Base-by-base conservation (phyloP, 1,140 invertebrate species). In the Sitodiplosis mosellana region DNA sequence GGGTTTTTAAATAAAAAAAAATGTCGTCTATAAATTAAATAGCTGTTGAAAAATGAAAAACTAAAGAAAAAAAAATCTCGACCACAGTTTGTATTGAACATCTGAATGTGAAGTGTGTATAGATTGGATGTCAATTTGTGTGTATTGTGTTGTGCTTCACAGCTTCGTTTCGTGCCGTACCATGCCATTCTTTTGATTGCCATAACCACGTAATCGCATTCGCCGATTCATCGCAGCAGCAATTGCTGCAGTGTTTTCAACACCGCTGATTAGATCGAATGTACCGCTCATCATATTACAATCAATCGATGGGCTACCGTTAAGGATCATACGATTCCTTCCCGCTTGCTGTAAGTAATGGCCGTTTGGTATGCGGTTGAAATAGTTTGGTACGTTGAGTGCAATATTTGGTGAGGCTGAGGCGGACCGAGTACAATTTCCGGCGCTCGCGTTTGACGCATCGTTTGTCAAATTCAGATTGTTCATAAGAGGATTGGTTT, bases 191-290 rank as follows among this genome's bases (percentile, higher is more conserved):
- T 37, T 36, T 4, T 21, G 8, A 21, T 14, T 21, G 8, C 46
- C 46, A 47, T 37, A 37, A n/a, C 8, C n/a, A 10, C 36, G 18
- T 4, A 47, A n/a, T 36, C 46, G 33, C 11, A 12, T 37, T 37
- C 15, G 36, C 6, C 46, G n/a, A 38, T 37, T 47, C 8, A 33
- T 11, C 4, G 14, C 10, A 18, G 11, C 34, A 4, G 10, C 14
- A 20, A 17, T 20, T 11, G 6, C 19, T 33, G 21, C 18, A 6
- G 11, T 27, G 10, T 10, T 46, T 19, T 46, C 20, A 12, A 42
- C 47, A 36, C 47, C 40, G 18, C 47, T 42, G 33, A 48, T 43
- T 33, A 48, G 40, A 48, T 48, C 46, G 12, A 48, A 48, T 42
- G 36, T 43, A 43, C 36, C 36, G 14, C 36, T 20, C 22, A n/a